These are phyloP conservation scores for Falco cherrug DNA, from an alignment of 2,797 vertebrate species.

Conservation along the genomic window DNA sequence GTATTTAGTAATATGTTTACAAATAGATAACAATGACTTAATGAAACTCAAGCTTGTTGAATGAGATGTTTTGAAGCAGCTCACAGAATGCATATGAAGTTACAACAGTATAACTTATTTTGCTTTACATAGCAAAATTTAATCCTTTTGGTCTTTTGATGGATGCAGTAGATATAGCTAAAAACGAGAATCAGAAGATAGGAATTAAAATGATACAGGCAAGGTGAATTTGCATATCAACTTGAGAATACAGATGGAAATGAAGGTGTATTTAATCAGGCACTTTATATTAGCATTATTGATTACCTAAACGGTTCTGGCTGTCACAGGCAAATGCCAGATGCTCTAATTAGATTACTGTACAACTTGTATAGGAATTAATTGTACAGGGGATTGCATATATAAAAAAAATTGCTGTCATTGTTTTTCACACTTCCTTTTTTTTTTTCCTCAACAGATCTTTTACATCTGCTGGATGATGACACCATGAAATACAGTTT, in stretches of 20 bases:
- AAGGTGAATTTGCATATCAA: constrained; percentile 49
- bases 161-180: neutral
- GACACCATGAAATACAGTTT: constrained; percentile 29
- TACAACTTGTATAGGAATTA: constrained; percentile 33
- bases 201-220: neutral
- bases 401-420: constrained; percentile 3
- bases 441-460: constrained; percentile 10
- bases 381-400: neutral
- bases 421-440: neutral
- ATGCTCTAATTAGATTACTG: constrained; percentile 58
- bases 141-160: neutral
- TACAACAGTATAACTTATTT: neutral
- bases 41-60: neutral
- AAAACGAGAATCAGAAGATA: neutral
- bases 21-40: neutral
- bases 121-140: neutral
- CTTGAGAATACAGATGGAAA: constrained; percentile 52
- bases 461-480: constrained; percentile 25
- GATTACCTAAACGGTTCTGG: constrained; percentile 59
- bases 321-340: constrained; percentile 64
- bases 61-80: neutral
- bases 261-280: constrained; percentile 62
- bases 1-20: neutral
- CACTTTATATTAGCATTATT: constrained; percentile 70
- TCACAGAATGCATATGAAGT: neutral